A percentile compares a stretch with the other conserved stretches of the same genome.
These are phyloP conservation scores for Heliconius hewitsoni DNA, from an alignment of 1,140 invertebrate species.

Conservation along the genomic window DNA sequence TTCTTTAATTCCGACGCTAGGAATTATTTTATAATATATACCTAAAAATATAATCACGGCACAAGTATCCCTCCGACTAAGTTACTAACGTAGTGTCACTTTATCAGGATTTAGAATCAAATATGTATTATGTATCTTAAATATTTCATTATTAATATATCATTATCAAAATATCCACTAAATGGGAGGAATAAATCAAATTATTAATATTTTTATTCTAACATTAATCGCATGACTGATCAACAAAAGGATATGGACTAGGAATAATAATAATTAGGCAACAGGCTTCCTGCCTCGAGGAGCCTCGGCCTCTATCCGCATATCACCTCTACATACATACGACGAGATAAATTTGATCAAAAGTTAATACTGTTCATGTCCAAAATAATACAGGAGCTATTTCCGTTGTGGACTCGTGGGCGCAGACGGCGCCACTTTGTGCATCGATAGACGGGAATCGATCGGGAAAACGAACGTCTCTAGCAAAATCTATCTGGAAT, in stretches of 20 bases:
- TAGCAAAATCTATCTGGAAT: slow-evolving; percentile 81
- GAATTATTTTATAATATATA: slow-evolving; percentile 82
- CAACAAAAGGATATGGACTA: slow-evolving; percentile 81
- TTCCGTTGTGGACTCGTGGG: slow-evolving; percentile 53
- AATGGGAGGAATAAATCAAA: slow-evolving; percentile 82
- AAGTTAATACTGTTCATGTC: slow-evolving; percentile 75
- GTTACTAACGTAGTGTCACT: slow-evolving; percentile 81
- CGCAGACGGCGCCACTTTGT: slow-evolving; percentile 68
- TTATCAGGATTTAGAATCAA: slow-evolving; percentile 82
- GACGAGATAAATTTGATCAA: slow-evolving; percentile 70
- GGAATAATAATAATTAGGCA: slow-evolving; percentile 77
- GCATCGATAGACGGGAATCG: slow-evolving; percentile 74
- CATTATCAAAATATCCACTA: slow-evolving; percentile 82
- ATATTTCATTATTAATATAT: slow-evolving; percentile 82
- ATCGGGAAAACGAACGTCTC: slow-evolving; percentile 73
- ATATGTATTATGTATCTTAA: slow-evolving; percentile 82
- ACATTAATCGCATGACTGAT: slow-evolving; percentile 81
- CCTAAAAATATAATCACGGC: slow-evolving; percentile 82
- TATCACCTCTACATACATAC: slow-evolving; percentile 75
- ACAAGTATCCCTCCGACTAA: slow-evolving; percentile 82
- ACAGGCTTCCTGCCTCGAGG: slow-evolving; percentile 68
- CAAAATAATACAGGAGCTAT: slow-evolving; percentile 66
- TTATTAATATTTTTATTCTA: slow-evolving; percentile 80
- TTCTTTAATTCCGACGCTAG: slow-evolving; percentile 81
- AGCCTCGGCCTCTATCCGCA: slow-evolving; percentile 55